These are phyloP conservation scores for Bombus soroeensis DNA, from an alignment of 1,140 invertebrate species.

Conservation along the genomic window DNA sequence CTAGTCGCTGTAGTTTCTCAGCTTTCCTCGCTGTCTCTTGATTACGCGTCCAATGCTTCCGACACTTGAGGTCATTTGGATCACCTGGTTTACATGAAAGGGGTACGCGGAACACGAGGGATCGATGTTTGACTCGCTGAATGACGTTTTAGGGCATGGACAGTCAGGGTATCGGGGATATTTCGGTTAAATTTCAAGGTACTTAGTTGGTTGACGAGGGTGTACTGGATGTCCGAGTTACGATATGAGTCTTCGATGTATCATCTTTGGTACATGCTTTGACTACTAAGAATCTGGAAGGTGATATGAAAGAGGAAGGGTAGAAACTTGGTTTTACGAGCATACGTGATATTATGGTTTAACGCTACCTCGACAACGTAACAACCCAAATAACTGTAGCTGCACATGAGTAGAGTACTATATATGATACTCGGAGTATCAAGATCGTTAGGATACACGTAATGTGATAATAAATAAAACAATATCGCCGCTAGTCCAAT, in stretches of 20 bases:
- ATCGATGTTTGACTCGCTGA: neutral
- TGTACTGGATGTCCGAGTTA: neutral
- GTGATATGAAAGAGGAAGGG: neutral
- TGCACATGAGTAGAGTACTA: too few species aligned
- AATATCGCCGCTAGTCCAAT: too few species aligned
- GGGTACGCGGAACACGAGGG: neutral
- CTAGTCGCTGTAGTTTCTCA: slow-evolving; percentile 47
- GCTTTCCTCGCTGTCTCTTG: slow-evolving; percentile 48
- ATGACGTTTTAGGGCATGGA: neutral
- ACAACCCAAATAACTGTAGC: too few species aligned
- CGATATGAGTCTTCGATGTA: neutral
- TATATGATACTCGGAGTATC: too few species aligned
- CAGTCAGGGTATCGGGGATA: neutral
- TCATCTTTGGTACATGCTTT: neutral
- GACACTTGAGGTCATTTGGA: slow-evolving; percentile 51
- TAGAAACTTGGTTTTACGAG: neutral
- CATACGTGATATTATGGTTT: neutral
- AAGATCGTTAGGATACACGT: too few species aligned
- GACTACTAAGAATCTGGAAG: neutral
- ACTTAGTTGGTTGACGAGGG: neutral
- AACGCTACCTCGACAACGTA: neutral
- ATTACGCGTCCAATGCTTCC: slow-evolving; percentile 66
- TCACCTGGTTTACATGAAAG: slow-evolving; percentile 2
- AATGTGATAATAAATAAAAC: too few species aligned
- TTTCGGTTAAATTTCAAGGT: neutral